Conservation (phyloP, 1,140 invertebrate species). For the Limonius californicus region DNA sequence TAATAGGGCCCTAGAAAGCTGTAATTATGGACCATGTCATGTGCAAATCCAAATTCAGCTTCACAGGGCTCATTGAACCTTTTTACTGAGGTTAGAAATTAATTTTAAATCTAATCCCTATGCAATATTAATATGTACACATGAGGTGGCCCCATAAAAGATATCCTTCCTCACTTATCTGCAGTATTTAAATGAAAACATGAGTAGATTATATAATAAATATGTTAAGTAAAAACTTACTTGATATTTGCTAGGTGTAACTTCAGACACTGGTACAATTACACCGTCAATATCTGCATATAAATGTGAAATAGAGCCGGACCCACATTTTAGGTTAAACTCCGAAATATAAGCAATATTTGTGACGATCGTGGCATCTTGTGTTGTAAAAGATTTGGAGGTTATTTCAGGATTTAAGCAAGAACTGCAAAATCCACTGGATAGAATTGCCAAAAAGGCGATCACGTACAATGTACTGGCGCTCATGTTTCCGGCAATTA, state of each 20-base stretch:
- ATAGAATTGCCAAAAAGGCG: too few species aligned
- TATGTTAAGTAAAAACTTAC: conserved; percentile 50
- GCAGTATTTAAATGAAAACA: too few species aligned
- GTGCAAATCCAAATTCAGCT: too few species aligned
- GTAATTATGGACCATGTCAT: not conserved
- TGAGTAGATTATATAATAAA: not conserved
- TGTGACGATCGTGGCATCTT: conserved; percentile 85
- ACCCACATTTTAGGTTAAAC: conserved; percentile 65
- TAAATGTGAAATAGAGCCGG: conserved; percentile 62
- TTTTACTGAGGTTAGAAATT: too few species aligned
- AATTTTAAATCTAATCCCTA: too few species aligned
- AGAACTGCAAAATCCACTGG: conserved; percentile 18
- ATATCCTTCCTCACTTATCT: too few species aligned
- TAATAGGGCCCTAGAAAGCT: not conserved
- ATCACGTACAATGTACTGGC: too few species aligned
- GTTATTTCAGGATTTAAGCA: conserved; percentile 63
- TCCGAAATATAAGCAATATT: conserved; percentile 77
- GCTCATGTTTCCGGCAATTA: too few species aligned
- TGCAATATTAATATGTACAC: too few species aligned
- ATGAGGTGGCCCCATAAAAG: too few species aligned
- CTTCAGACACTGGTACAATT: conserved; percentile 72
- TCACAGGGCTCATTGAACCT: too few species aligned
- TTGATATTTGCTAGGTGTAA: conserved; percentile 74
- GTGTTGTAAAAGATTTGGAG: conserved; percentile 75
- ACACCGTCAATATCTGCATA: conserved; percentile 83